phyloP scores from a whole-genome alignment of 2,797 vertebrate genomes.

The Perodicticus potto region DNA sequence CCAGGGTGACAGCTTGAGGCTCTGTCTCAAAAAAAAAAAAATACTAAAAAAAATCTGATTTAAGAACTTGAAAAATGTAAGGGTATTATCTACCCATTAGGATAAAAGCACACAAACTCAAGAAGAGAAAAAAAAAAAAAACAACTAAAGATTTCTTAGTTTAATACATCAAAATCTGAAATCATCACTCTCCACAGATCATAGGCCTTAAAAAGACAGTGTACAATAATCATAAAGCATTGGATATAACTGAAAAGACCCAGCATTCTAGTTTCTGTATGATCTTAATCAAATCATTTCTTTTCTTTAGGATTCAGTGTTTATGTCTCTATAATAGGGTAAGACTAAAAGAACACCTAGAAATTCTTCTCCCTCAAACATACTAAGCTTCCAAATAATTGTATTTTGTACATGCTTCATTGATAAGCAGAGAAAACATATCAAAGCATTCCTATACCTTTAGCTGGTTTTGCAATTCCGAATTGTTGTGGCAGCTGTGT shows the following conservation, averaged over 20 bases:
- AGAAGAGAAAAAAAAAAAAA: neutral
- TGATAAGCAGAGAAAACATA: neutral
- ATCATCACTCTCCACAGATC: neutral
- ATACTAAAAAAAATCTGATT: neutral
- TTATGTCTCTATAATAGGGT: neutral
- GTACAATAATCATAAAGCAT: neutral
- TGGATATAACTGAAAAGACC: neutral
- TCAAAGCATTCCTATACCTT: neutral
- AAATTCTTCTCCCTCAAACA: neutral
- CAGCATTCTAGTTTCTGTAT: neutral
- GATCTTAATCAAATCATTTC: neutral
- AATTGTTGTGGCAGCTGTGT: neutral
- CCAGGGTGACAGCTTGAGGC: too few species aligned
- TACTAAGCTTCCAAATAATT: neutral
- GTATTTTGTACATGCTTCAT: neutral
- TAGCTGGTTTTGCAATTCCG: neutral
- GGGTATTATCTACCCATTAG: neutral
- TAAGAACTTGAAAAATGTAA: neutral
- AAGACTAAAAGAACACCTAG: neutral
- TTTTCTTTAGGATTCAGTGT: neutral
- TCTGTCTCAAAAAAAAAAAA: too few species aligned
- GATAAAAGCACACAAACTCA: neutral
- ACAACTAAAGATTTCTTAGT: neutral
- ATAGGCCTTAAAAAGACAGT: neutral
- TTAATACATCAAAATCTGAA: neutral